phyloP scores from a whole-genome alignment of 2,113 vertebrate genomes.

The Ceratotherium simum region DNA sequence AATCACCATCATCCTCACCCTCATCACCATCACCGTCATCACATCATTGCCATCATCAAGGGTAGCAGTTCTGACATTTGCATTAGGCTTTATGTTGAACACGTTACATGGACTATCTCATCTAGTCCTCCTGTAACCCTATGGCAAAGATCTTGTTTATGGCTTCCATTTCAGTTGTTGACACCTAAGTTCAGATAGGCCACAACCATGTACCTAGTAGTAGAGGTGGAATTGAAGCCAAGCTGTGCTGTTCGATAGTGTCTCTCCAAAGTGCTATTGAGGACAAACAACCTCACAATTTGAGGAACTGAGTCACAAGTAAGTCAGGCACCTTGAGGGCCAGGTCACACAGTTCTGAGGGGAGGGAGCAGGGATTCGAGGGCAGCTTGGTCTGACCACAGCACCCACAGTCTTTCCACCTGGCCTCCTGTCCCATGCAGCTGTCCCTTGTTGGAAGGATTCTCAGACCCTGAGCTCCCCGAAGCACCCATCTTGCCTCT shows the following conservation, averaged over 20 bases:
- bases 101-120: fast-evolving
- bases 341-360: not conserved
- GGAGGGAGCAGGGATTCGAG: not conserved
- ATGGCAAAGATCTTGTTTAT: not conserved
- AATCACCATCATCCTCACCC: fast-evolving
- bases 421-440: not conserved
- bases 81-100: not conserved
- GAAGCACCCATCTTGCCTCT: not conserved
- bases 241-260: not conserved
- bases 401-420: too few species aligned
- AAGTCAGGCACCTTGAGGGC: fast-evolving
- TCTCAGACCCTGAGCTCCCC: not conserved
- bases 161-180: not conserved
- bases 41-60: fast-evolving
- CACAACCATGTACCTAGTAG: fast-evolving
- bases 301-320: too few species aligned
- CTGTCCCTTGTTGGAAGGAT: not conserved
- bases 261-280: not conserved
- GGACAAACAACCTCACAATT: fast-evolving
- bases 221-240: not conserved
- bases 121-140: not conserved
- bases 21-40: fast-evolving
- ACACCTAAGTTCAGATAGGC: not conserved
- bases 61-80: not conserved
- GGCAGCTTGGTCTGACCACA: too few species aligned